Evolutionary conservation across 2,113 vertebrate species (phyloP).

Genomic region (Erythrolamprus reginae): DNA sequence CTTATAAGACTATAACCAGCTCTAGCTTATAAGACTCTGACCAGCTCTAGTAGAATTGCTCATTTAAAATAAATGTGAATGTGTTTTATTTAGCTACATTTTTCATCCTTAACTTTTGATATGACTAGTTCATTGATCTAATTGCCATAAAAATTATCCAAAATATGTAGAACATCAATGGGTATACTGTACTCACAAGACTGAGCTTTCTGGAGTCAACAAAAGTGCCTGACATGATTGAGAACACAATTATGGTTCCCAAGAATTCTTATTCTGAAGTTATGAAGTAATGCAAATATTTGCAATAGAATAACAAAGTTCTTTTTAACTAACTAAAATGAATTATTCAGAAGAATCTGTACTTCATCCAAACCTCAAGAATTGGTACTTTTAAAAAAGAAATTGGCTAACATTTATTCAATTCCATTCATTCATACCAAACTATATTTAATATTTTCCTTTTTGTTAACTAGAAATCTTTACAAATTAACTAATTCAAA

Average conservation of each 20-base stretch:
- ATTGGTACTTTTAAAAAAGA: not conserved
- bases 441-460: not conserved
- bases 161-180: not conserved
- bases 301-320: not conserved
- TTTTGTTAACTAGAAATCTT: not conserved
- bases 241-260: not conserved
- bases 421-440: not conserved
- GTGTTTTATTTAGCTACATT: not conserved
- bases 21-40: no score
- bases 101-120: constrained; percentile 15
- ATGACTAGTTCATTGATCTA: not conserved
- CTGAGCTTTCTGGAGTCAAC: constrained; percentile 2
- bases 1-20: constrained; percentile 8
- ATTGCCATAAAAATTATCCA: not conserved
- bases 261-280: not conserved
- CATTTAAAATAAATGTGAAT: constrained; percentile 23
- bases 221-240: not conserved
- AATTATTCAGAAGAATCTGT: not conserved
- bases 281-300: not conserved
- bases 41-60: constrained; percentile 12
- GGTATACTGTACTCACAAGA: not conserved
- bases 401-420: not conserved
- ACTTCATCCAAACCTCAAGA: not conserved
- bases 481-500: not conserved
- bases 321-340: not conserved